phyloP scores from a whole-genome alignment of 2,113 vertebrate species.

The Ptyas mucosa region DNA sequence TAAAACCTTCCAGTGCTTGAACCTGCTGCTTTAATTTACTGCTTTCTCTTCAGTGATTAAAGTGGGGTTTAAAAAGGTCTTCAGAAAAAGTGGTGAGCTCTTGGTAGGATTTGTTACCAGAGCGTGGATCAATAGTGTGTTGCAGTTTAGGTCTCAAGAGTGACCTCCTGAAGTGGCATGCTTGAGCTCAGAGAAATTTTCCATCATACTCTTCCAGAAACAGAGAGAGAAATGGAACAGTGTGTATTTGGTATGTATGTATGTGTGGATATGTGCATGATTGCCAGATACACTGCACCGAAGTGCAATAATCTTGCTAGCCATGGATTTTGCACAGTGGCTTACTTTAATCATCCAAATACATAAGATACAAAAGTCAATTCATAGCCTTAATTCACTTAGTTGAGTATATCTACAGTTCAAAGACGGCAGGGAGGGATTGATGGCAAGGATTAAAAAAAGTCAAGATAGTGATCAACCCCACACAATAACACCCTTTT shows the following conservation, averaged over 20 bases:
- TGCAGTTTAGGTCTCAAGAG: conserved; percentile 42
- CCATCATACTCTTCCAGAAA: conserved; percentile 34
- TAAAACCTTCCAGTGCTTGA: conserved; percentile 59
- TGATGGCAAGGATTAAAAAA: neutral
- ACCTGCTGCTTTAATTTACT: conserved; percentile 63
- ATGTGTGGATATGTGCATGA: too few relatives aligned
- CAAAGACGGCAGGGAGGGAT: neutral
- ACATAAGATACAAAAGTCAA: neutral
- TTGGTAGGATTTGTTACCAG: conserved; percentile 61
- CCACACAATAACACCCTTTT: neutral
- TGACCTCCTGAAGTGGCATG: conserved; percentile 41
- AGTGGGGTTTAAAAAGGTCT: conserved; percentile 71
- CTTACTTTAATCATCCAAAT: neutral
- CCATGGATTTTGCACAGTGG: neutral
- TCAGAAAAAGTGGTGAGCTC: conserved; percentile 52
- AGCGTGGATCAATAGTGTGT: conserved; percentile 54
- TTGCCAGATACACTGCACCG: neutral
- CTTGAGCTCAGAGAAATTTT: conserved; percentile 44
- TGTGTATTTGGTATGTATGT: neutral
- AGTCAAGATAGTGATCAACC: neutral
- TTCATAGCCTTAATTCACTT: neutral
- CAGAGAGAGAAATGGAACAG: neutral
- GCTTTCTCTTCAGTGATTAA: conserved; percentile 61
- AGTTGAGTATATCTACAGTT: neutral
- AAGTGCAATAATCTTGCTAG: neutral